phyloP scores from a whole-genome alignment of 2,888 invertebrate species.

The Acronicta psi region DNA sequence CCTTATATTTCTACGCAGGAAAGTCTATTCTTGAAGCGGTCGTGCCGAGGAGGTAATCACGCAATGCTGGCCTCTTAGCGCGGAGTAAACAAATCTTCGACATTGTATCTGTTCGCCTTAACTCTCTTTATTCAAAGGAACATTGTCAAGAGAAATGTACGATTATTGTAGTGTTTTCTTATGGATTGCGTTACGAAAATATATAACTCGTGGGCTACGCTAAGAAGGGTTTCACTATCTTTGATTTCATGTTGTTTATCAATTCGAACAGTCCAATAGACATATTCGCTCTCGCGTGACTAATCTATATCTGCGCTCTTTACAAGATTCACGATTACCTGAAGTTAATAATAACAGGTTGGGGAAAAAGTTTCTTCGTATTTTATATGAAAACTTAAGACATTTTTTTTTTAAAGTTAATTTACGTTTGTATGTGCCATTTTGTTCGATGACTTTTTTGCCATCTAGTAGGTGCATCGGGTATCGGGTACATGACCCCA shows the following conservation, averaged over 20 bases:
- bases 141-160: constrained; percentile 87
- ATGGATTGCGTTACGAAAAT: constrained; percentile 87
- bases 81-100: constrained; percentile 86
- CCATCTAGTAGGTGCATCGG: too few relatives aligned
- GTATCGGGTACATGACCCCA: too few relatives aligned
- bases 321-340: constrained; percentile 70
- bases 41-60: constrained; percentile 73
- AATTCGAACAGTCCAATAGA: constrained; percentile 80
- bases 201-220: constrained; percentile 80
- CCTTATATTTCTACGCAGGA: constrained; percentile 69
- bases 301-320: constrained; percentile 75
- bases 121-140: constrained; percentile 87
- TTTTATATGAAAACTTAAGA: too few relatives aligned
- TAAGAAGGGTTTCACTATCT: constrained; percentile 81
- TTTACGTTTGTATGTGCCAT: too few relatives aligned
- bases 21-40: constrained; percentile 75
- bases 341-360: constrained; percentile 51
- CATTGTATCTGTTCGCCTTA: constrained; percentile 86
- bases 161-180: constrained; percentile 86
- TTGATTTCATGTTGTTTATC: constrained; percentile 84
- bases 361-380: too few relatives aligned
- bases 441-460: too few relatives aligned
- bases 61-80: constrained; percentile 79
- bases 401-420: too few relatives aligned
- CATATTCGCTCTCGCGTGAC: constrained; percentile 76